Conservation (phyloP, 2,797 vertebrate species). For the Squalus acanthias region DNA sequence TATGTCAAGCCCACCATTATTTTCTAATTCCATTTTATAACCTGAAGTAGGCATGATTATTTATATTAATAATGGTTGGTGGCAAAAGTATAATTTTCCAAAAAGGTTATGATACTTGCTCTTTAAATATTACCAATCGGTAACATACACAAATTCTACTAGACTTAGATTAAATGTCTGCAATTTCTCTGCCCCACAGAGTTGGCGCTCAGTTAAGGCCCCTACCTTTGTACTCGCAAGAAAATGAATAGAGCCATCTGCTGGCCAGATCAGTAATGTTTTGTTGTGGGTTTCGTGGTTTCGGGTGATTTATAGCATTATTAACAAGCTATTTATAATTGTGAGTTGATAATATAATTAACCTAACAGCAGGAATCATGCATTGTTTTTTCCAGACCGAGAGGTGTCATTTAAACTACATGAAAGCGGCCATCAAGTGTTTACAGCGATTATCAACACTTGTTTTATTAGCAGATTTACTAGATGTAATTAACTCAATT, state of each 20-base stretch:
- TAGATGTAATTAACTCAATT: constrained; percentile 51
- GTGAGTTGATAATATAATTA: constrained; percentile 15
- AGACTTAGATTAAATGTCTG: not conserved
- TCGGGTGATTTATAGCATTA: not conserved
- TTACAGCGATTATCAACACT: constrained; percentile 41
- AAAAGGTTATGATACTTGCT: not conserved
- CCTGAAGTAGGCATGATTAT: not conserved
- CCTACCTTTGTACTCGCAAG: not conserved
- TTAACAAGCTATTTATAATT: constrained; percentile 4
- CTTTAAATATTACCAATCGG: not conserved
- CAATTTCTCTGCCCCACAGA: not conserved
- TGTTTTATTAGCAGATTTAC: constrained; percentile 45
- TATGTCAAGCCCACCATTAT: not conserved
- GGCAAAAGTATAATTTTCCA: not conserved
- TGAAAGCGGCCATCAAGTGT: constrained; percentile 45
- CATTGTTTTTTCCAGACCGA: not conserved
- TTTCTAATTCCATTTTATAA: not conserved
- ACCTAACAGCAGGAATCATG: not conserved
- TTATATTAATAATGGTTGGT: not conserved
- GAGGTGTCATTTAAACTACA: constrained; percentile 3
- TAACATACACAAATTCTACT: not conserved
- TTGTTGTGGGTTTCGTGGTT: not conserved
- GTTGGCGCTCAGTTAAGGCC: not conserved
- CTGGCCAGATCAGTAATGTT: not conserved
- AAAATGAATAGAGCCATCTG: constrained; percentile 3